Percentiles rank a stretch among this genome's conserved stretches.
These are phyloP conservation scores for Perca flavescens DNA, from an alignment of 2,113 vertebrate genomes.

Conservation along the genomic window DNA sequence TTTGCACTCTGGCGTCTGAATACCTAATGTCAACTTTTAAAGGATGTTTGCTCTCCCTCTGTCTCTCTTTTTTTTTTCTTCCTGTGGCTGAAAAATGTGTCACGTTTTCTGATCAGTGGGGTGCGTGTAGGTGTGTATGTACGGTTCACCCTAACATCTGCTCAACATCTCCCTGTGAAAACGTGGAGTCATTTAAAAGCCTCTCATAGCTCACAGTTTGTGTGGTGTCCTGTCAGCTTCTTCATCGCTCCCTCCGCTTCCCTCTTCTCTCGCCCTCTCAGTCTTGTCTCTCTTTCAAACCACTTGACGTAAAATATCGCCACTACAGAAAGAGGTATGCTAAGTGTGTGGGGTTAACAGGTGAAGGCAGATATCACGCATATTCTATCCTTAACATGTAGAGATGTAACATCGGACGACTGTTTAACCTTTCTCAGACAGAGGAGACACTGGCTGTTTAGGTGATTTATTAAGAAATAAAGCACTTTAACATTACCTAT, in stretches of 20 bases:
- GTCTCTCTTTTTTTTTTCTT: slow-evolving; percentile 13
- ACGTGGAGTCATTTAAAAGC: slow-evolving; percentile 29
- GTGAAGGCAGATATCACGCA: slow-evolving; percentile 29
- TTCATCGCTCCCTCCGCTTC: not conserved
- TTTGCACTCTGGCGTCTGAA: slow-evolving; percentile 97
- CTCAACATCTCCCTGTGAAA: slow-evolving; percentile 57
- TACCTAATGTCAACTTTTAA: slow-evolving; percentile 95
- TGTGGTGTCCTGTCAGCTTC: slow-evolving; percentile 28
- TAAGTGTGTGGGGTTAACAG: slow-evolving; percentile 54
- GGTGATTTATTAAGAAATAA: slow-evolving; percentile 37
- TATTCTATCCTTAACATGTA: slow-evolving; percentile 25
- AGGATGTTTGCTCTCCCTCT: slow-evolving; percentile 86
- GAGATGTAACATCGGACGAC: slow-evolving; percentile 18
- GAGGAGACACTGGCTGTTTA: not conserved
- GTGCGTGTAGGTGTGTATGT: slow-evolving; percentile 49
- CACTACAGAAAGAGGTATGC: slow-evolving; percentile 40
- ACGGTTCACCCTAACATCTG: slow-evolving; percentile 61
- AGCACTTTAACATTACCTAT: not conserved
- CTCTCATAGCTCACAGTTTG: slow-evolving; percentile 38
- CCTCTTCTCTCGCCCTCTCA: slow-evolving; percentile 21
- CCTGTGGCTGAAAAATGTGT: slow-evolving; percentile 50
- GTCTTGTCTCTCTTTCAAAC: slow-evolving; percentile 36
- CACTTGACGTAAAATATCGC: slow-evolving; percentile 47
- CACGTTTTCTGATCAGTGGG: slow-evolving; percentile 55
- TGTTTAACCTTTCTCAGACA: slow-evolving; percentile 40